These are phyloP conservation scores for Steinernema carpocapsae DNA, from an alignment of 2,888 invertebrate species.

Conservation along the genomic window DNA sequence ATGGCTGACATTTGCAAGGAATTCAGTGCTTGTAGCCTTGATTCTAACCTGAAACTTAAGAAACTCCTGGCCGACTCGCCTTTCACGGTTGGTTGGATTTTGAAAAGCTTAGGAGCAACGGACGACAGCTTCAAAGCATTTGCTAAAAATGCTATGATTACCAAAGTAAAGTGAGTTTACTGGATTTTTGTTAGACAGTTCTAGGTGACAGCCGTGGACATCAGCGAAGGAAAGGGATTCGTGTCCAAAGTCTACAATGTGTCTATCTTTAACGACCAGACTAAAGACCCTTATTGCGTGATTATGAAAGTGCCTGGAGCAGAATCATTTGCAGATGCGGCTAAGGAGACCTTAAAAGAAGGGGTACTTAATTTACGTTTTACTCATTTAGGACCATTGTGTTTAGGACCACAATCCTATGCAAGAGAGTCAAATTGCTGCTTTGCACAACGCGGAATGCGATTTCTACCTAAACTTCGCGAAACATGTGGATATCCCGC, in stretches of 20 bases:
- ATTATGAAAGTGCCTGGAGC: slow-evolving; percentile 13
- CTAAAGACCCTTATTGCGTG: not conserved
- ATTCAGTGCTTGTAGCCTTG: too few species aligned
- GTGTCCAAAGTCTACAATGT: slow-evolving; percentile 24
- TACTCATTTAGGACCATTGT: too few species aligned
- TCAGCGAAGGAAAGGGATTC: slow-evolving; percentile 9
- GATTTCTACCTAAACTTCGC: not conserved
- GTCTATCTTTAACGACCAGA: not conserved
- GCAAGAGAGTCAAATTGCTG: not conserved
- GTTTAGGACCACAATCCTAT: not conserved
- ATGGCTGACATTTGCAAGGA: too few species aligned
- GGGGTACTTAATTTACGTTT: not conserved
- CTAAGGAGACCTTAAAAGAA: not conserved
- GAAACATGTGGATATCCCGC: not conserved
- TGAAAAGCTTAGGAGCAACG: not conserved
- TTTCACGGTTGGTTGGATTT: not conserved
- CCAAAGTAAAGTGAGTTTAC: not conserved
- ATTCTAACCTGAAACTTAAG: not conserved
- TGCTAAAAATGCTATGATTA: not conserved
- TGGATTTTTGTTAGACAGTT: not conserved
- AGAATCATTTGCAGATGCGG: not conserved
- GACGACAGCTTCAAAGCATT: not conserved
- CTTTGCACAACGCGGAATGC: not conserved
- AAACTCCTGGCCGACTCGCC: not conserved
- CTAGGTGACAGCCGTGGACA: not conserved